A percentile compares a stretch with the other conserved stretches of the same genome.
These are phyloP conservation scores for Myripristis jacobus DNA, from an alignment of 2,797 vertebrate species.

Conservation along the genomic window DNA sequence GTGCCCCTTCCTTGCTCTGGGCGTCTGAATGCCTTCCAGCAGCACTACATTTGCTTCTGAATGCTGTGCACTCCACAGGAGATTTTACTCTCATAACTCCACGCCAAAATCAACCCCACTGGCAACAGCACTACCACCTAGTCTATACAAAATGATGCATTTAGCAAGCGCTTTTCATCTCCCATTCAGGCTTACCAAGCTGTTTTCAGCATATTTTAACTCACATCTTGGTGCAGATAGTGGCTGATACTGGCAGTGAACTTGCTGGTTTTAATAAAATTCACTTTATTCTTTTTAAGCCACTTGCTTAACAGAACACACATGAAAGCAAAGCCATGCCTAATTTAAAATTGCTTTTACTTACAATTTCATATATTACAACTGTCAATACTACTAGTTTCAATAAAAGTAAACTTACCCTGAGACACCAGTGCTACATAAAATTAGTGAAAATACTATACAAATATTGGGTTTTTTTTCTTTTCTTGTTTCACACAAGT, in stretches of 20 bases:
- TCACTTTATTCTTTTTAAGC: background rate
- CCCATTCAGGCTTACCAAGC: background rate
- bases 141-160: background rate
- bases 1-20: slow-evolving; percentile 4
- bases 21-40: slow-evolving; percentile 21
- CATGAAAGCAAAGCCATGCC: no score
- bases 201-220: background rate
- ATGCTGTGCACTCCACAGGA: slow-evolving; percentile 48
- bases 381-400: background rate
- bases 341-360: background rate
- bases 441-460: background rate
- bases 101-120: slow-evolving; percentile 25
- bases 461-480: background rate
- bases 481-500: no score
- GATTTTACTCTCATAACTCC: slow-evolving; percentile 32
- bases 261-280: background rate
- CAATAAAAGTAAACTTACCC: slow-evolving; percentile 8
- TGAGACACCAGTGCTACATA: background rate
- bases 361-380: background rate
- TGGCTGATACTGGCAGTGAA: background rate
- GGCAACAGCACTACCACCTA: slow-evolving; percentile 13
- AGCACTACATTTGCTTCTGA: slow-evolving; percentile 28
- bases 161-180: background rate
- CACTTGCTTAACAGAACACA: no score
- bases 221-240: background rate